These are phyloP conservation scores for Rhagophthalmus giganteus DNA, from an alignment of 2,888 invertebrate species.

Conservation along the genomic window DNA sequence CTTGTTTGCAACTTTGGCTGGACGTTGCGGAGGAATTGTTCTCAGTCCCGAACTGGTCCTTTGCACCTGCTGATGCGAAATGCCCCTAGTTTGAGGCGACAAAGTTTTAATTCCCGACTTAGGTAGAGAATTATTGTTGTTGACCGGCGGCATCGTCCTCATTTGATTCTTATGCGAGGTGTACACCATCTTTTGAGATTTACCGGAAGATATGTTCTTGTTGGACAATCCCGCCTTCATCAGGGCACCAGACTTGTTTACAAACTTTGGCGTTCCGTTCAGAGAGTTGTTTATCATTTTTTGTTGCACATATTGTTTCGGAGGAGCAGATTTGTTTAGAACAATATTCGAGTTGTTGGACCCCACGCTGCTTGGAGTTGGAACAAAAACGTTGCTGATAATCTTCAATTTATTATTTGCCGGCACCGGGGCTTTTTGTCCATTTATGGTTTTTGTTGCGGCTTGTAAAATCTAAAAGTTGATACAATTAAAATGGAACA, in stretches of 20 bases:
- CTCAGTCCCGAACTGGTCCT: conserved; percentile 49
- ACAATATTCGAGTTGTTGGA: conserved; percentile 35
- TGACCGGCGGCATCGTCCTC: conserved; percentile 47
- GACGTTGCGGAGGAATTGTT: conserved; percentile 53
- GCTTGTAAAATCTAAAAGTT: conserved; percentile 30
- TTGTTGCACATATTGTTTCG: conserved; percentile 46
- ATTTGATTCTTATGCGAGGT: conserved; percentile 50
- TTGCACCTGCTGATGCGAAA: conserved; percentile 42
- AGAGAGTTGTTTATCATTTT: conserved; percentile 43
- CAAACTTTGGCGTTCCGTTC: conserved; percentile 48
- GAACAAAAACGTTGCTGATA: conserved; percentile 49
- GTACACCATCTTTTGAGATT: conserved; percentile 41
- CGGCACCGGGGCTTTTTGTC: conserved; percentile 42
- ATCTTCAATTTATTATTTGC: conserved; percentile 51
- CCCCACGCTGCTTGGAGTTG: conserved; percentile 40
- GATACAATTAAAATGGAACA: not conserved
- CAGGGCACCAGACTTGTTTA: conserved; percentile 42
- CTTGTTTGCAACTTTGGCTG: conserved; percentile 49
- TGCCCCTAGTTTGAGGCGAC: conserved; percentile 43
- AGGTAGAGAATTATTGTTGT: conserved; percentile 41
- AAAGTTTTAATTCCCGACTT: conserved; percentile 49
- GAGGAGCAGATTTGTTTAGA: conserved; percentile 23
- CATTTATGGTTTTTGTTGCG: conserved; percentile 46
- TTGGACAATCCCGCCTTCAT: conserved; percentile 12
- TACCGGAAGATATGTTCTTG: conserved; percentile 2